Conservation (phyloP, 2,113 vertebrate species). For the Tringa solitaria region DNA sequence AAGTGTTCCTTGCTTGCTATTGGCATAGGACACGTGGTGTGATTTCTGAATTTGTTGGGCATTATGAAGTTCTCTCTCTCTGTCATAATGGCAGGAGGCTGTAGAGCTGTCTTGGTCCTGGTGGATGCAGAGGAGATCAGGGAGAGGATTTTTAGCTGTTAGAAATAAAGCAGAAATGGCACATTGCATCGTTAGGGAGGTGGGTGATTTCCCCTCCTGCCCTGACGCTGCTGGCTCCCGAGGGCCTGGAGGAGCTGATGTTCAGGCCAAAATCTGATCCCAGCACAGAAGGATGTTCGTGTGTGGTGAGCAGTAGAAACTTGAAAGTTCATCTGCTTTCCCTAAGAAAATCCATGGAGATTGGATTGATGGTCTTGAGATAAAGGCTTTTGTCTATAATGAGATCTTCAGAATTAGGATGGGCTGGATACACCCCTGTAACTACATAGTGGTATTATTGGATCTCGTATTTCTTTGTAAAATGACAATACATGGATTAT, state of each 20-base stretch:
- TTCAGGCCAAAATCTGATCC: background rate
- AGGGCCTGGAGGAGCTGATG: no score
- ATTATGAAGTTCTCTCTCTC: background rate
- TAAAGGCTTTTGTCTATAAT: background rate
- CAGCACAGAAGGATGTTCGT: background rate
- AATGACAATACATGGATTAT: background rate
- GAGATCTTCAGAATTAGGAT: background rate
- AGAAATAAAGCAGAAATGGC: background rate
- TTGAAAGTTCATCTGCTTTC: background rate
- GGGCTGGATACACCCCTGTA: background rate
- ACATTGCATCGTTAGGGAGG: accelerated
- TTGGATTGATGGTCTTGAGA: background rate
- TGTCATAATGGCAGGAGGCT: background rate
- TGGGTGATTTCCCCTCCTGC: background rate
- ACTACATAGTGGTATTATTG: background rate
- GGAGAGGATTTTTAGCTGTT: background rate
- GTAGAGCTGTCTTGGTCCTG: background rate
- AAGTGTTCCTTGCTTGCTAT: background rate
- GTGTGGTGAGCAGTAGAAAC: background rate
- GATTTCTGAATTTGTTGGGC: background rate
- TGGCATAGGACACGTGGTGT: background rate
- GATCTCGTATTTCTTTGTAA: background rate
- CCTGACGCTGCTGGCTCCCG: background rate
- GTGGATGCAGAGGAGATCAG: background rate
- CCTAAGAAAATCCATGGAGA: background rate